Conservation (phyloP, 2,113 vertebrate species). For the Hippocampus abdominalis region DNA sequence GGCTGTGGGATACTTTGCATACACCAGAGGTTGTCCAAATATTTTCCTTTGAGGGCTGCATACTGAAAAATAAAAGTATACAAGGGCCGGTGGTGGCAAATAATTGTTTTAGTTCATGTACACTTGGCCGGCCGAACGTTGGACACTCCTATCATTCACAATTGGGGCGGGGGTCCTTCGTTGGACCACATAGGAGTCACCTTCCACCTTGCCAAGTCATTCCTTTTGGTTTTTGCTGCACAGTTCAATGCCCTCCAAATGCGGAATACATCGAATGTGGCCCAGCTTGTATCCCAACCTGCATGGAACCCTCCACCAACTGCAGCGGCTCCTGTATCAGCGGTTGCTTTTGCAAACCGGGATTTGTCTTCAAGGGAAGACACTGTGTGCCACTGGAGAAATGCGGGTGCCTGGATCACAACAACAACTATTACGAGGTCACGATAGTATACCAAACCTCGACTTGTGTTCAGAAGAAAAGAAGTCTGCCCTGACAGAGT, state of each 20-base stretch:
- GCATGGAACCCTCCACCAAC: slow-evolving; percentile 68
- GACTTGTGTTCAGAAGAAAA: not conserved
- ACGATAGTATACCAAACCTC: too few relatives aligned
- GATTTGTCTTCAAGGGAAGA: slow-evolving; percentile 68
- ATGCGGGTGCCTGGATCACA: too few relatives aligned
- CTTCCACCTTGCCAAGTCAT: not conserved
- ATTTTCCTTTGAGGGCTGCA: not conserved
- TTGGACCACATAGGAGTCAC: not conserved
- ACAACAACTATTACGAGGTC: too few relatives aligned
- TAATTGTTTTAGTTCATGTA: too few relatives aligned
- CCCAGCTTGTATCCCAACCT: slow-evolving; percentile 67
- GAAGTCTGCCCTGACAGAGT: not conserved
- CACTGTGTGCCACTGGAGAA: slow-evolving; percentile 67
- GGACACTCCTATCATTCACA: too few relatives aligned
- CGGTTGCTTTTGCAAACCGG: slow-evolving; percentile 77
- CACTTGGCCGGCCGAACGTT: too few relatives aligned
- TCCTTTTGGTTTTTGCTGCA: not conserved
- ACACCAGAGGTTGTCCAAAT: too few relatives aligned
- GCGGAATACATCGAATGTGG: slow-evolving; percentile 69
- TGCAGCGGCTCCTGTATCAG: slow-evolving; percentile 67
- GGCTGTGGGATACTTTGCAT: not conserved
- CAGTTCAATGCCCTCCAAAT: slow-evolving; percentile 63
- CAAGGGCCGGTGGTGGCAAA: too few relatives aligned
- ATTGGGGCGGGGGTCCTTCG: not conserved
- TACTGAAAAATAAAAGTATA: too few relatives aligned